Conservation (phyloP, 2,113 vertebrate species). For the Pterocles gutturalis region DNA sequence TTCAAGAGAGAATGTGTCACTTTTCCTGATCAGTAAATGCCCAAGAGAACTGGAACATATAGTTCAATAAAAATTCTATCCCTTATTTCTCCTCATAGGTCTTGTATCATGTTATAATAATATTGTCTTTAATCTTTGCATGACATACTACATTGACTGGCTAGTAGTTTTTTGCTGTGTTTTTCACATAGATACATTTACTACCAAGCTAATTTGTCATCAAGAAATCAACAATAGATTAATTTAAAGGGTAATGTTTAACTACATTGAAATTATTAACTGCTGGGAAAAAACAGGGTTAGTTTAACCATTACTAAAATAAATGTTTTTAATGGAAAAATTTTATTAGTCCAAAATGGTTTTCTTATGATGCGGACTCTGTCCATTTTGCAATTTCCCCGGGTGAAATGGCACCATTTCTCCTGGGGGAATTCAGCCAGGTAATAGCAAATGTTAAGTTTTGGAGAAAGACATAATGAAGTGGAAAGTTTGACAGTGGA, state of each 20-base stretch:
- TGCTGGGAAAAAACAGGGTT: background rate
- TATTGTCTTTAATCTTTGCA: background rate
- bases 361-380: background rate
- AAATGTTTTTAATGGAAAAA: background rate
- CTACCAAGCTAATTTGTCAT: background rate
- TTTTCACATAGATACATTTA: background rate
- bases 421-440: background rate
- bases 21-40: background rate
- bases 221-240: background rate
- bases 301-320: background rate
- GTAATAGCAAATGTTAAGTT: background rate
- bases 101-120: background rate
- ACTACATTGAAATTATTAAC: background rate
- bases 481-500: background rate
- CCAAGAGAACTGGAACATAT: background rate
- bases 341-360: background rate
- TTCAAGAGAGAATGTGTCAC: background rate
- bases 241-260: background rate
- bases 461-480: background rate
- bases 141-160: background rate
- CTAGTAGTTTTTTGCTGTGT: background rate
- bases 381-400: background rate
- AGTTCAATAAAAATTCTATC: background rate
- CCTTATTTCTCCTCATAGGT: background rate
- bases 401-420: background rate